These are phyloP conservation scores for Agonum fuliginosum DNA, from an alignment of 2,888 invertebrate genomes.

Conservation along the genomic window DNA sequence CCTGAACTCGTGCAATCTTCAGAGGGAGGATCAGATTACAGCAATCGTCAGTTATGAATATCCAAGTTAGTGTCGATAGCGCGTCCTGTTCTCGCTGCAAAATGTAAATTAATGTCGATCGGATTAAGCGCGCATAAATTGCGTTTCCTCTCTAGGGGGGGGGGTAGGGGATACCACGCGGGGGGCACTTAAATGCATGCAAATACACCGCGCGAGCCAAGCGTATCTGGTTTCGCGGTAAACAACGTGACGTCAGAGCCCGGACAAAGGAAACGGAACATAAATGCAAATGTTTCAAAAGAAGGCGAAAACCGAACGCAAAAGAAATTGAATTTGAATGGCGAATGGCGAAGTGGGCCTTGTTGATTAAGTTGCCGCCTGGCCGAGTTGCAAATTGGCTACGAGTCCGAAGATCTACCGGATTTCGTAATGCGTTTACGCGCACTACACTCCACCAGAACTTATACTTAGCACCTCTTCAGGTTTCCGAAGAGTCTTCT, in stretches of 20 bases:
- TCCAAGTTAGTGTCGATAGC: slow-evolving; percentile 38
- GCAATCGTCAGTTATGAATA: slow-evolving; percentile 56
- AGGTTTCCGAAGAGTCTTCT: no score
- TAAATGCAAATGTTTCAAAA: slow-evolving; percentile 58
- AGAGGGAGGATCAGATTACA: slow-evolving; percentile 53
- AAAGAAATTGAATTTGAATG: slow-evolving; percentile 64
- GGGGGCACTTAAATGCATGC: slow-evolving; percentile 48
- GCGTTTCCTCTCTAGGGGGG: slow-evolving; percentile 31
- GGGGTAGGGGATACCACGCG: slow-evolving; percentile 34
- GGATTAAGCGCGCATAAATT: slow-evolving; percentile 57
- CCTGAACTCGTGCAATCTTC: slow-evolving; percentile 22
- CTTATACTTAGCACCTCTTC: slow-evolving; percentile 31
- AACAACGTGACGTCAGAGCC: slow-evolving; percentile 28
- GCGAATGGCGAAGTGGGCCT: slow-evolving; percentile 63
- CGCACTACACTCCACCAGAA: slow-evolving; percentile 7
- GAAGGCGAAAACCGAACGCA: slow-evolving; percentile 63
- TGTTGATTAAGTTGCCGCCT: slow-evolving; percentile 61
- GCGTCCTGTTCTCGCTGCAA: slow-evolving; percentile 31
- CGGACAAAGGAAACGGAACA: slow-evolving; percentile 43
- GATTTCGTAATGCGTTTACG: slow-evolving; percentile 35
- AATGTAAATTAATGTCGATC: slow-evolving; percentile 58
- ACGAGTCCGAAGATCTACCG: slow-evolving; percentile 19
- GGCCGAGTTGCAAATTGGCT: slow-evolving; percentile 56
- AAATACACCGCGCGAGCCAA: slow-evolving; percentile 36
- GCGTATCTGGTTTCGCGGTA: slow-evolving; percentile 22